phyloP scores from a whole-genome alignment of 2,113 vertebrate genomes.

The Mesitornis unicolor region DNA sequence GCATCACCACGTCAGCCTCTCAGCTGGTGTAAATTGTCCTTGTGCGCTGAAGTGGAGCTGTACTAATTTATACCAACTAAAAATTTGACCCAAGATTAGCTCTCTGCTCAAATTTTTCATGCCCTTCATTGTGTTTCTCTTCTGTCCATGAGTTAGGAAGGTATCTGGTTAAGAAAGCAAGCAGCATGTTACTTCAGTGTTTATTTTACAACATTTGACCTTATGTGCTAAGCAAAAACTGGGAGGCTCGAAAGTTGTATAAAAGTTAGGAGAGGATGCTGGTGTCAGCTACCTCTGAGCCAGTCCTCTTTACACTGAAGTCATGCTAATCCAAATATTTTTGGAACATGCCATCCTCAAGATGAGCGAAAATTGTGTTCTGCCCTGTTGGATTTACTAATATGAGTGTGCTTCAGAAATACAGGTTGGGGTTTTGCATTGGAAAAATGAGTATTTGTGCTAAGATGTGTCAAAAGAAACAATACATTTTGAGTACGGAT shows the following conservation, averaged over 20 bases:
- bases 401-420: not conserved
- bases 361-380: rapidly evolving
- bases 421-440: not conserved
- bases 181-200: not conserved
- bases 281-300: not conserved
- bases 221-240: rapidly evolving
- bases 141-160: not conserved
- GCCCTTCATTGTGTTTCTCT: not conserved
- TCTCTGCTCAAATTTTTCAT: not conserved
- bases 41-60: not conserved
- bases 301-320: rapidly evolving
- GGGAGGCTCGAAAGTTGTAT: not conserved
- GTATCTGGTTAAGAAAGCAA: not conserved
- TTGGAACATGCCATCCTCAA: rapidly evolving
- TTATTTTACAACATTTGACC: not conserved
- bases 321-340: not conserved
- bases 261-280: rapidly evolving
- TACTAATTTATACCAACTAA: not conserved
- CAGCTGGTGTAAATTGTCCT: not conserved
- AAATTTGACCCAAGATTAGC: not conserved
- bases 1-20: not conserved
- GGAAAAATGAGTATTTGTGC: not conserved
- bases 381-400: not conserved
- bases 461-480: rapidly evolving
- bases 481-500: rapidly evolving